Conservation (phyloP, 2,113 vertebrate genomes). For the Emydura subglobosa region DNA sequence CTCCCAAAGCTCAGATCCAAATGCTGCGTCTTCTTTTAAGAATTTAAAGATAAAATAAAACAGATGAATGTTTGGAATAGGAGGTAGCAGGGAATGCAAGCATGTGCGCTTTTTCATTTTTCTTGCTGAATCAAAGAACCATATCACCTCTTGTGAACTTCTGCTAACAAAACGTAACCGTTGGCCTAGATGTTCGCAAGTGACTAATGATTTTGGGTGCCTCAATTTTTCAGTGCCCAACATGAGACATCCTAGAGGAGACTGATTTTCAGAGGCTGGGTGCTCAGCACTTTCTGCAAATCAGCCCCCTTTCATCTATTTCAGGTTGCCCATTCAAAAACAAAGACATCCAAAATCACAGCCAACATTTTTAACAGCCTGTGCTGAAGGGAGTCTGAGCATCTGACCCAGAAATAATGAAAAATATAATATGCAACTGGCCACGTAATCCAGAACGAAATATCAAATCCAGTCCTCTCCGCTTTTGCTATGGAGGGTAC, state of each 20-base stretch:
- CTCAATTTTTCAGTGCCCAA: background rate
- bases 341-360: conserved; percentile 25
- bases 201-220: background rate
- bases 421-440: conserved; percentile 69
- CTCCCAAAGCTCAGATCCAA: conserved; percentile 35
- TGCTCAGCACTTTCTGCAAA: conserved; percentile 42
- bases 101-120: conserved; percentile 31
- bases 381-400: conserved; percentile 63
- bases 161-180: conserved; percentile 49
- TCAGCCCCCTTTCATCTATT: conserved; percentile 37
- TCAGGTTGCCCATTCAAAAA: conserved; percentile 9
- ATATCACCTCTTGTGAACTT: background rate
- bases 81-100: conserved; percentile 11
- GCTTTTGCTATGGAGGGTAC: conserved; percentile 55
- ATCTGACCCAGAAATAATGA: conserved; percentile 65
- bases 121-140: background rate
- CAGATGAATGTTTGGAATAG: conserved; percentile 47
- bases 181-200: background rate
- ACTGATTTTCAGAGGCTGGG: conserved; percentile 26
- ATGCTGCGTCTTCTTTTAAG: conserved; percentile 34
- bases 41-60: conserved; percentile 62
- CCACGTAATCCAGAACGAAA: conserved; percentile 66
- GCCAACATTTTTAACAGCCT: conserved; percentile 59
- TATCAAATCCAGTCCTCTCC: conserved; percentile 63
- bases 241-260: conserved; percentile 32